These are phyloP conservation scores for Notechis scutatus DNA, from an alignment of 2,113 vertebrate species.

Conservation along the genomic window DNA sequence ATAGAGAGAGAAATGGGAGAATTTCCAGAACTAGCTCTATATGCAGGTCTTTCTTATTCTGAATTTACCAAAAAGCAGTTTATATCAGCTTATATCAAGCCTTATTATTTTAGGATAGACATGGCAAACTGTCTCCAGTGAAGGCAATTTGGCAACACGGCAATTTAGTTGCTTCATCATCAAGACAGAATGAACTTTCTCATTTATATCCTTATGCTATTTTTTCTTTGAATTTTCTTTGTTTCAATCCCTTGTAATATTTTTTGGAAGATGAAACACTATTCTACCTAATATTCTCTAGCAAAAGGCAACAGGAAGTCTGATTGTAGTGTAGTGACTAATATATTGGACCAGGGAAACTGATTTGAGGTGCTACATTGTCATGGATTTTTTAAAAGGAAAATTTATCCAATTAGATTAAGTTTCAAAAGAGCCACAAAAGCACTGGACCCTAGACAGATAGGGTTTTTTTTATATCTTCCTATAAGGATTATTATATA, in stretches of 20 bases:
- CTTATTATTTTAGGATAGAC: neutral
- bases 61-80: neutral
- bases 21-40: neutral
- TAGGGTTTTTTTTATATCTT: neutral
- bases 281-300: neutral
- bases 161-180: neutral
- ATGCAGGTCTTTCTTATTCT: neutral
- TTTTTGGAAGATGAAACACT: neutral
- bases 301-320: neutral
- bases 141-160: neutral
- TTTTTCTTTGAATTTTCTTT: neutral
- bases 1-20: neutral
- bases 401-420: neutral
- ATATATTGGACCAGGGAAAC: neutral
- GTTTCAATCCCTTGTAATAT: neutral
- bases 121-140: neutral
- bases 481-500: neutral
- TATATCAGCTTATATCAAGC: neutral
- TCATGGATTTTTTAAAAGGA: neutral
- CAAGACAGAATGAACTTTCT: neutral
- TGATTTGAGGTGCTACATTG: neutral
- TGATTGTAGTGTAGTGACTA: neutral
- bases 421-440: neutral
- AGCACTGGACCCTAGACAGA: neutral
- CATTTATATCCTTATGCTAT: neutral